These are phyloP conservation scores for Synanthedon andrenaeformis DNA, from an alignment of 2,888 invertebrate genomes.

Conservation along the genomic window DNA sequence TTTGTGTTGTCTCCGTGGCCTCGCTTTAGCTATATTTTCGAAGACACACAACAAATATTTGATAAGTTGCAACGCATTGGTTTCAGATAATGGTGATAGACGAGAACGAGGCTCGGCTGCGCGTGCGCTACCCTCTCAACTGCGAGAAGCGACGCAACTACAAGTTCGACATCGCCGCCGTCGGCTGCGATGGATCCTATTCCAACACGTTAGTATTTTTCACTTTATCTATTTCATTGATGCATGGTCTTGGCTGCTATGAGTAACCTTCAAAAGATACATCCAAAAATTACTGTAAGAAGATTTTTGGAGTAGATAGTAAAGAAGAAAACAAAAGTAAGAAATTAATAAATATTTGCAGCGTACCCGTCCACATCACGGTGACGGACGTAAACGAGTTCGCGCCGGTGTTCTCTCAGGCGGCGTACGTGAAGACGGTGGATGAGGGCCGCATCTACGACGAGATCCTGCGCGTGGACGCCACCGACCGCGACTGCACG, in stretches of 20 bases:
- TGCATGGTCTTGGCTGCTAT: too few relatives aligned
- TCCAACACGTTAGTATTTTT: conserved; percentile 76
- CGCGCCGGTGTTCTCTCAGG: conserved; percentile 90
- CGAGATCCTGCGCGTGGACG: conserved; percentile 91
- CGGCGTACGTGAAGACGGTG: conserved; percentile 88
- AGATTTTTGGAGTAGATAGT: too few relatives aligned
- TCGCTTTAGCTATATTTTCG: too few relatives aligned
- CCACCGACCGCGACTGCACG: conserved; percentile 95
- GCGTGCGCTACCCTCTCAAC: conserved; percentile 86
- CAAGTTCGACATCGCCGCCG: conserved; percentile 95
- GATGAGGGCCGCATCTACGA: conserved; percentile 93
- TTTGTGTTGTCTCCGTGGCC: too few relatives aligned
- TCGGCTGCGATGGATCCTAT: conserved; percentile 89
- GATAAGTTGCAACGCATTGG: conserved; percentile 1
- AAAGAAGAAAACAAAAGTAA: too few relatives aligned
- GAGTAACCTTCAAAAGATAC: too few relatives aligned
- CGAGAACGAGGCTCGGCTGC: conserved; percentile 83
- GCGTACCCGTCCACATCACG: conserved; percentile 93
- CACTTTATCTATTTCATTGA: too few relatives aligned
- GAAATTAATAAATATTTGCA: conserved; percentile 29
- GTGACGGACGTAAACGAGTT: conserved; percentile 97
- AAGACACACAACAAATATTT: too few relatives aligned
- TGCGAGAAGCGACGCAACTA: conserved; percentile 95
- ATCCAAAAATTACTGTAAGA: too few relatives aligned
- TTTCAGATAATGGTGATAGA: conserved; percentile 77